Evolutionary conservation across 2,888 invertebrate species (phyloP), one percentile per base, ranked within the genome.

Genomic region (Danaus chrysippus): DNA sequence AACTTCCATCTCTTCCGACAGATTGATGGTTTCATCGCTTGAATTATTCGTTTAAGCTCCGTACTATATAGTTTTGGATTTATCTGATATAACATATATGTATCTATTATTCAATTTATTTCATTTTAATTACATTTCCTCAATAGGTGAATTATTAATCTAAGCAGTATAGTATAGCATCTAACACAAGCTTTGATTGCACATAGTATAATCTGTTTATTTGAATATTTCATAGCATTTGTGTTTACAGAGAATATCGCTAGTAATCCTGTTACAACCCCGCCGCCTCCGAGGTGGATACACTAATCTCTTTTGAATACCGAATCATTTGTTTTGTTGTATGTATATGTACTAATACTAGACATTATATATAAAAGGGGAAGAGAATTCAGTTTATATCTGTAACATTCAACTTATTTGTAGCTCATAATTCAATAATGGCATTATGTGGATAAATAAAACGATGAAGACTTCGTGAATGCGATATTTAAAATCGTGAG

Each of bases 291-390:
- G 71, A 76, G 73, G 70, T 74, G 73, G 71, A 72, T 70, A 72
- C 73, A 74, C 70, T 76, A 76, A 82, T 80, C 78, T 76, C 72
- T 68, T 70, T 70, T 71, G 71, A 75, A 76, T 76, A 79, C 78
- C 76, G 74, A 73, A 73, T 74, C 76, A 79, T 78, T 83, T 82
- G 80, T 75, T 77, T 59, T 58, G 42, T 56, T 59, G 56, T 62
- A 15, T 59, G 42, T 49, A 62, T 58, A 55, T 58, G 34, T 58
- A 52, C 54, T 12, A 52, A 46, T 41, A 56, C 49, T 56, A 56
- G 54, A 13, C 15, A 55, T 55, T 56, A 61, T 56, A 34, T 49
- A 23, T 54, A 19, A 34, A 13, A 43, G 52, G 52, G 34, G 54
- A 57, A 54, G 54, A n/a, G 53, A 23, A 59, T 34, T 34, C 23